Base-by-base conservation (phyloP, 2,888 invertebrate species). In the Anthrax anthrax region DNA sequence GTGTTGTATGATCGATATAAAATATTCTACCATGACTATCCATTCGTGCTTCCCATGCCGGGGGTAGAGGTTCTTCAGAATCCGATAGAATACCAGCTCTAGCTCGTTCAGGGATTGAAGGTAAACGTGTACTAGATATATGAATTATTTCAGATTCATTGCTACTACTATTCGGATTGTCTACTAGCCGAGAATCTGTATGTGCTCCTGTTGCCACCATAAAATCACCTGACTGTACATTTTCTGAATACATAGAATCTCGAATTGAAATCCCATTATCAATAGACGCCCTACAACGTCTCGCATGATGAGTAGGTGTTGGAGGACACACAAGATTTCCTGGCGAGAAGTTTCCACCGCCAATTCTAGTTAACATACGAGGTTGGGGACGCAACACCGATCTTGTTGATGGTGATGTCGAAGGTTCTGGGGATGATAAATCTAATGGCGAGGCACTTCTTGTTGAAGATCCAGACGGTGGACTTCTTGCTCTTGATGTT, bases 1-100 rank as follows among this genome's bases (percentile, higher is more conserved):
- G 77, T 58, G 91, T 91, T n/a, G 87, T 78, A 64, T 97, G 97
- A 70, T 97, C 96, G 49, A 97, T 94, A 70, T 96, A 97, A 67
- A 97, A 96, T 47, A 95, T 86, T 36, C 97, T 78, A 0, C 96
- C 96, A 63, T 95, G 92, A 56, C 88, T 89, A 65, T 97, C 97
- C 72, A 95, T 88, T 48, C 96, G 78, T 0, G 95, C 94, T 70
- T 97, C 96, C 96, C 96, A 97, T 23, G 92, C 94, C 80, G 71
- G 82, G 40, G 92, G 94, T 53, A 94, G 69, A 14, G 90, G 85
- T 60, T 88, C 88, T 56, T 88, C 87, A 51, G 75, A 74, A 55
- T 78, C 78, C 29, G 76, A 74, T 45, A 76, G 72, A 14, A 67
- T 57, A 10, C 64, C 57, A n/a, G n/a, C n/a, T 27, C 71, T 57